Percentiles rank a stretch among this genome's conserved stretches.
Conservation (phyloP, 2,797 vertebrate genomes). For the Moxostoma hubbsi region DNA sequence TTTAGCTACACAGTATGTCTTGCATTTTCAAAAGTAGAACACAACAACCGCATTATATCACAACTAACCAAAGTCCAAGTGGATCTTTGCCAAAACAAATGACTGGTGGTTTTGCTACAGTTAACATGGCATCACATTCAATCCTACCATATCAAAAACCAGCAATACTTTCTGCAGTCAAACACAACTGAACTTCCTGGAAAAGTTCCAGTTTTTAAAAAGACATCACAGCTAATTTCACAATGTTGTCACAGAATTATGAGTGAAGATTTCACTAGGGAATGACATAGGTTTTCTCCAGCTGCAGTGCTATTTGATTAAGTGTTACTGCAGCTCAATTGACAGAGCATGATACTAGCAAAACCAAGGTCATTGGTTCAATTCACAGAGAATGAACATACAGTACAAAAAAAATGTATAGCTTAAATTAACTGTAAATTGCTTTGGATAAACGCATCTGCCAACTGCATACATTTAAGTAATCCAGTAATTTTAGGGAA, state of each 20-base stretch:
- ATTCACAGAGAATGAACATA: too few species aligned
- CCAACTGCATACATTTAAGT: too few species aligned
- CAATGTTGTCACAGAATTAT: neutral
- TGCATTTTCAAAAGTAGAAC: neutral
- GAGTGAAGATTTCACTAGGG: neutral
- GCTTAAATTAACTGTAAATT: too few species aligned
- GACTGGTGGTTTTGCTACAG: neutral
- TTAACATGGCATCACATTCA: neutral
- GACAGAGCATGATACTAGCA: too few species aligned
- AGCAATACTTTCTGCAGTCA: neutral
- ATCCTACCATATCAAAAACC: neutral
- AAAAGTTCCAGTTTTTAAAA: neutral
- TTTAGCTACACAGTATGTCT: neutral
- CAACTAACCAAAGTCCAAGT: neutral
- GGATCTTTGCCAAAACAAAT: neutral
- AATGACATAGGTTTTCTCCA: neutral
- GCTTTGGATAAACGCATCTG: too few species aligned
- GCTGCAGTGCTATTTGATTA: neutral
- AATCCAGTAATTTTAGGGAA: neutral
- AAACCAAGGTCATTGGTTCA: too few species aligned
- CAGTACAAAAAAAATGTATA: too few species aligned
- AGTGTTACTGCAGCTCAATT: neutral
- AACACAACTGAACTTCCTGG: neutral
- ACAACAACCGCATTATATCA: neutral
- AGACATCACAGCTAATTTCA: slow-evolving; percentile 3